Evolutionary conservation across 2,888 invertebrate species (phyloP).

Genomic region (Drosophila fulvimacula): DNA sequence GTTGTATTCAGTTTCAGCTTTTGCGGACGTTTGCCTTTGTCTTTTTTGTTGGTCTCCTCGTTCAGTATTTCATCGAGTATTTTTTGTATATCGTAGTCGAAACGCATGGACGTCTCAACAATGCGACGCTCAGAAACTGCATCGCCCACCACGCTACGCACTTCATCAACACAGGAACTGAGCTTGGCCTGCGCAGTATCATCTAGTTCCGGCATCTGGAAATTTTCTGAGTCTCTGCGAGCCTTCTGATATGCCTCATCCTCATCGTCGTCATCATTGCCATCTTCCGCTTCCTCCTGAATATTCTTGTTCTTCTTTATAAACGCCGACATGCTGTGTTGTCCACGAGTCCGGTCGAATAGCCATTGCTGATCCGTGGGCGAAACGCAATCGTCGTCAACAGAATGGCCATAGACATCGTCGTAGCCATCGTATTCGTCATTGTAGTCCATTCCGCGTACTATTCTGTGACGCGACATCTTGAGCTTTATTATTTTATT

Average conservation of each 20-base stretch:
- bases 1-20: conserved; percentile 27
- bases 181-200: conserved; percentile 91
- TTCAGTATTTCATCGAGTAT: conserved; percentile 90
- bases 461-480: conserved; percentile 95
- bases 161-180: conserved; percentile 93
- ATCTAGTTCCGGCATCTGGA: conserved; percentile 86
- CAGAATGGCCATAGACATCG: conserved; percentile 95
- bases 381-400: conserved; percentile 97
- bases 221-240: conserved; percentile 84
- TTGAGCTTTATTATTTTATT: conserved; percentile 56
- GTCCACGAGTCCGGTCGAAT: conserved; percentile 91
- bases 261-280: conserved; percentile 85
- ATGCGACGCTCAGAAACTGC: conserved; percentile 90
- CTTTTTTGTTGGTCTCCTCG: conserved; percentile 77
- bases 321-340: conserved; percentile 91
- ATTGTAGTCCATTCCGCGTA: conserved; percentile 93
- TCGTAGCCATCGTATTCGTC: conserved; percentile 94
- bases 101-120: conserved; percentile 89
- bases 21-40: conserved; percentile 46
- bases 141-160: conserved; percentile 92
- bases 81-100: conserved; percentile 90
- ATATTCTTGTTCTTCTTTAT: conserved; percentile 89
- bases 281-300: conserved; percentile 89
- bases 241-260: conserved; percentile 85
- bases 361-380: conserved; percentile 95